These are phyloP conservation scores for Gymnogyps californianus DNA, from an alignment of 2,113 vertebrate genomes.

Conservation along the genomic window DNA sequence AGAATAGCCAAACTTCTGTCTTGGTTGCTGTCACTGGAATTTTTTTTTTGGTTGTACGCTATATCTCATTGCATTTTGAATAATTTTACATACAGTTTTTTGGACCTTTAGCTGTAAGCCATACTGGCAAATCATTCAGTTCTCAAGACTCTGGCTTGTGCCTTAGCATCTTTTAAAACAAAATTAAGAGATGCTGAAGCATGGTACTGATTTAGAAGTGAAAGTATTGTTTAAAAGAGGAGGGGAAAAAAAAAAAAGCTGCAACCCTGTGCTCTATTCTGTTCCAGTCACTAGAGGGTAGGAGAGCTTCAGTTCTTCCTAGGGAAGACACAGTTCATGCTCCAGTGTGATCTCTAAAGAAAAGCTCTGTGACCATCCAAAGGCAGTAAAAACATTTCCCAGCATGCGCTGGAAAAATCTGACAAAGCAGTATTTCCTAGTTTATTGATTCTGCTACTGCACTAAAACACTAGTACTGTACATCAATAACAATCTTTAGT, in stretches of 20 bases:
- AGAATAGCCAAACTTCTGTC: neutral
- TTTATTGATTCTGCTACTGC: constrained; percentile 83
- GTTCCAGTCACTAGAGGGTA: constrained; percentile 79
- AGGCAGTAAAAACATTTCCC: constrained; percentile 78
- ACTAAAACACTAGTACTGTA: constrained; percentile 78
- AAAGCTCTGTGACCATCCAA: constrained; percentile 66
- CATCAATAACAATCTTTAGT: constrained; percentile 88
- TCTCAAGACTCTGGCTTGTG: neutral
- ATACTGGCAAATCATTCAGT: neutral
- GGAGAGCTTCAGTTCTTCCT: constrained; percentile 68
- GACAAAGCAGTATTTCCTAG: constrained; percentile 83
- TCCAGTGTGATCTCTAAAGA: constrained; percentile 56
- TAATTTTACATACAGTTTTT: neutral
- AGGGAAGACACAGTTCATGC: constrained; percentile 18
- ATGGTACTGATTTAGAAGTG: neutral
- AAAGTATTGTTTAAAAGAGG: neutral
- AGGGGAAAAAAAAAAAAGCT: neutral
- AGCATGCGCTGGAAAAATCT: constrained; percentile 71
- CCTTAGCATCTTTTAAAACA: neutral
- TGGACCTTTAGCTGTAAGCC: neutral
- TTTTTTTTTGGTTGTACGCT: neutral
- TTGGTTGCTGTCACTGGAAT: neutral
- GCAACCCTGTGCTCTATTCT: constrained; percentile 62
- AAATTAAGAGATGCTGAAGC: neutral
- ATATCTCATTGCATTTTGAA: neutral